phyloP scores from a whole-genome alignment of 2,113 vertebrate species.

The Limnothrissa miodon region DNA sequence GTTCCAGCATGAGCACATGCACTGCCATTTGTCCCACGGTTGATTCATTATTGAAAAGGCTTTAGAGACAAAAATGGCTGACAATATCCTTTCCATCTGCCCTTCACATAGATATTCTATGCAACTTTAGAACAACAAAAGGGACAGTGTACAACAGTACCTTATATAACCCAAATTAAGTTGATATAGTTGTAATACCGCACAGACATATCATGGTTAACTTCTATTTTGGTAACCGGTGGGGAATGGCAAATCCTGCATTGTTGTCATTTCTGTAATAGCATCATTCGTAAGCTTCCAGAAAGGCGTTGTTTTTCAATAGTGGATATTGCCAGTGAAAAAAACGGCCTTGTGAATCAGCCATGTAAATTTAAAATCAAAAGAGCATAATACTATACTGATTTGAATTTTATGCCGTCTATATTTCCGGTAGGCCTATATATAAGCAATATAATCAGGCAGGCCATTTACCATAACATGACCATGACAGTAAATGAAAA shows the following conservation, averaged over 20 bases:
- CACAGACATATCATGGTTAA: background rate
- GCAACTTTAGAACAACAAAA: background rate
- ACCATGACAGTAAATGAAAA: background rate
- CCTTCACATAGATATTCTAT: background rate
- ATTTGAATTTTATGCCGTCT: background rate
- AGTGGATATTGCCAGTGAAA: background rate
- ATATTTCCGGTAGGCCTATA: background rate
- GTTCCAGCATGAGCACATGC: constrained; percentile 3
- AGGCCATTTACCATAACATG: background rate
- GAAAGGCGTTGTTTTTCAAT: background rate
- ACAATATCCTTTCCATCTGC: background rate
- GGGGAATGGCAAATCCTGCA: background rate
- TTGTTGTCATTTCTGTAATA: background rate
- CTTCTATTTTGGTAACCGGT: background rate
- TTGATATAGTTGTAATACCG: background rate
- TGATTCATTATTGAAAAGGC: constrained; percentile 4
- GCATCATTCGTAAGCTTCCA: background rate
- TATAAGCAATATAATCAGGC: background rate
- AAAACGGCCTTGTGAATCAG: too few species aligned
- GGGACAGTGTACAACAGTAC: background rate
- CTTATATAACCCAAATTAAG: background rate
- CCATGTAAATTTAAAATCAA: background rate
- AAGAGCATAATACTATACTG: background rate
- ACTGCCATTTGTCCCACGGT: constrained; percentile 8
- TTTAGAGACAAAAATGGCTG: background rate